Conservation (phyloP, 2,797 vertebrate genomes). For the Adelosebastes latens region DNA sequence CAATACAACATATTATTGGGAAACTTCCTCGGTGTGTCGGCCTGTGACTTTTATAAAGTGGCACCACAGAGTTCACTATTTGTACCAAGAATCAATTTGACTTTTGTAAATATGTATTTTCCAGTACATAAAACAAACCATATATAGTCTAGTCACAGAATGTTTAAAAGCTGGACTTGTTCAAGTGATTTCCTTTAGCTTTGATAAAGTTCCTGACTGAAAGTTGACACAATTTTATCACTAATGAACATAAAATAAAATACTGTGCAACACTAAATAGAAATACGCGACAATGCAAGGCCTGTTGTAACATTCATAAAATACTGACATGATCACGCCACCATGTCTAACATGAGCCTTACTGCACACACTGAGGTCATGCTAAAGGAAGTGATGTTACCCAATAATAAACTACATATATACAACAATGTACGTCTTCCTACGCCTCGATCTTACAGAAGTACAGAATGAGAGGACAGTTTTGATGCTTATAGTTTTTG, state of each 20-base stretch:
- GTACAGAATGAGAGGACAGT: constrained; percentile 19
- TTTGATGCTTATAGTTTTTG: constrained; percentile 16
- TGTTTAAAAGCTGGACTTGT: constrained; percentile 27
- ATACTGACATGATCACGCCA: constrained; percentile 63
- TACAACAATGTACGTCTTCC: constrained; percentile 30
- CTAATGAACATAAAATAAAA: constrained; percentile 64
- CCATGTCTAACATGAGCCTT: constrained; percentile 57
- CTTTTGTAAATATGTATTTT: constrained; percentile 33
- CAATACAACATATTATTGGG: constrained; percentile 49
- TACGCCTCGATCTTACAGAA: constrained; percentile 28
- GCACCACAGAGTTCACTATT: constrained; percentile 36
- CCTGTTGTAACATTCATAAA: constrained; percentile 83
- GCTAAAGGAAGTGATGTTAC: constrained; percentile 45
- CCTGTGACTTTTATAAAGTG: constrained; percentile 62
- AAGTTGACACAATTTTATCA: constrained; percentile 37
- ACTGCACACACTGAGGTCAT: constrained; percentile 42
- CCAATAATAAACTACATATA: constrained; percentile 47
- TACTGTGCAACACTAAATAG: constrained; percentile 72
- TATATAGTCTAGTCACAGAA: constrained; percentile 21
- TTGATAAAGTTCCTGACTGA: constrained; percentile 41
- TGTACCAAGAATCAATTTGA: constrained; percentile 25
- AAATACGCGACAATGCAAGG: constrained; percentile 65
- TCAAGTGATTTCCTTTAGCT: constrained; percentile 41
- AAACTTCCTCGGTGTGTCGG: constrained; percentile 52
- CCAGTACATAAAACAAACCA: constrained; percentile 51